Evolutionary conservation across 2,113 vertebrate genomes (phyloP), one percentile per base, ranked within the genome.

Genomic region (Alaudala cheleensis): DNA sequence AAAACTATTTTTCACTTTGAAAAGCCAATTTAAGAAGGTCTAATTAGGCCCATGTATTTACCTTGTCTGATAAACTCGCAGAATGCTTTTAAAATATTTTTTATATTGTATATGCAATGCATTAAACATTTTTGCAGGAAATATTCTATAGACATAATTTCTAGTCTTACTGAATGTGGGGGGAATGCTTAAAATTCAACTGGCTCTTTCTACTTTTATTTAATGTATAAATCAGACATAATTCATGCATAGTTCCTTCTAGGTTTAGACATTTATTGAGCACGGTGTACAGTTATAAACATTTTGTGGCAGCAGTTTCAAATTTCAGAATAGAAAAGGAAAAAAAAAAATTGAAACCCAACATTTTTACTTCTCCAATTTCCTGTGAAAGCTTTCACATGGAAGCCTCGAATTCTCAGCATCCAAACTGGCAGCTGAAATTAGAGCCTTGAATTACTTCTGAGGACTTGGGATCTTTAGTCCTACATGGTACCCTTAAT

Each of bases 171-270:
- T 60, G 90, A 93, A 88, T 60, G 42, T 62, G 31, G 33, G 62
- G 78, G 79, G 47, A 69, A 66, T 51, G 45, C 78, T 94, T 83
- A 86, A 83, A 94, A 97, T 95, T 92, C 92, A 95, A 64, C 74
- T 73, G 31, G 19, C 50, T 94, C 62, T 73, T 93, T 91, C 92
- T 94, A 90, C 95, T 96, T 96, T 96, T 95, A 90, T 95, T 96
- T 95, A 94, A 96, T 88, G 65, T 94, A 91, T 95, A 96, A 94
- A 93, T 94, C 94, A 88, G 94, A 33, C n/a, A 74, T 86, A 92
- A 96, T 94, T 96, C 76, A 93, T 92, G 79, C 88, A 3, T 73
- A 74, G 54, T 76, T 92, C 79, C 56, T 95, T 93, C 82, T 86
- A 97, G 90, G 85, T 92, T 94, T 94, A 93, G 94, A 90, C 92